Base-by-base conservation (phyloP, 2,888 invertebrate genomes). In the Lycaena phlaeas region DNA sequence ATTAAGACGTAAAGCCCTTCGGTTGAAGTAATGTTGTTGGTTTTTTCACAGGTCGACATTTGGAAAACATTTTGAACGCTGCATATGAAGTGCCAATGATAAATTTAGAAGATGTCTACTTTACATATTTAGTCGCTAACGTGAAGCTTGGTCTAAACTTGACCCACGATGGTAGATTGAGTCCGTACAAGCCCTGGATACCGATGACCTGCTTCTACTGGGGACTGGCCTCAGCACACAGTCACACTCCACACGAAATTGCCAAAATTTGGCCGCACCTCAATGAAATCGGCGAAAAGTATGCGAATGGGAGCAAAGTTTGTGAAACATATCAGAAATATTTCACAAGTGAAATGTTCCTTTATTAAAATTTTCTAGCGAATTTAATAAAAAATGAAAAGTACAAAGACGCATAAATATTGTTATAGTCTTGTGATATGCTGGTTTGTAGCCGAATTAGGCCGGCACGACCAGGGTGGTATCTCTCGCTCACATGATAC, bases 21-120 rank as follows among this genome's bases (percentile, higher is more conserved):
- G n/a, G n/a, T n/a, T n/a, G n/a, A n/a, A n/a, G n/a, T n/a, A n/a
- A n/a, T n/a, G n/a, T n/a, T n/a, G n/a, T n/a, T n/a, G n/a, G n/a
- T n/a, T n/a, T n/a, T n/a, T n/a, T 6, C 9, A 2, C 69, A 82
- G 82, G 73, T 1, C 54, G 61, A 12, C 61, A 67, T 45, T 45
- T 76, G 1, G 39, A 45, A 1, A 46, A 72, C n/a, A 68, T 92
- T 4, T 79, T 87, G 36, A 59, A 74, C n/a, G 71, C 77, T 1
- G 87, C 90, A 0, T 65, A 86, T 40, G 62, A 75, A 18, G 85
- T 87, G 17, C 88, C 88, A 0, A 77, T 89, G 44, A 75, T 92
- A 3, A 89, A 90, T 45, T 65, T 91, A 38, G 92, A 93, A 65
- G 92, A 93, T 56, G 88, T 92, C 0, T 91, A 87, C 59, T 79